Conservation (phyloP, 2,888 invertebrate species). For the Ctenicera cuprea region DNA sequence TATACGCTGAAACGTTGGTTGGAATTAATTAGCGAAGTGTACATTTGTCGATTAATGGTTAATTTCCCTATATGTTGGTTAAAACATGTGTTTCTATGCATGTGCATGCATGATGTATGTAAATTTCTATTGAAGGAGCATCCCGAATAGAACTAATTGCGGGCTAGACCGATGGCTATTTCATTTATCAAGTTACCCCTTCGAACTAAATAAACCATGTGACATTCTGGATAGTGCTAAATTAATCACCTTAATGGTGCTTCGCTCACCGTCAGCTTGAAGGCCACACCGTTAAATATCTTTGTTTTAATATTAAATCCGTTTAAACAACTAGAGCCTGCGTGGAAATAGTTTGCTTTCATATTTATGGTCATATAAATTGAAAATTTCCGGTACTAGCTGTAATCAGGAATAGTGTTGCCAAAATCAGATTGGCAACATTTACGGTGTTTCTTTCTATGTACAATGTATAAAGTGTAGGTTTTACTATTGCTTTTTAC, state of each 20-base stretch:
- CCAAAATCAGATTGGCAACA: no score
- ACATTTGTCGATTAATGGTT: conserved; percentile 16
- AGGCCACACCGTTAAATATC: conserved; percentile 25
- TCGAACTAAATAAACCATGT: conserved; percentile 45
- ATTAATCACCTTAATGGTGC: conserved; percentile 45
- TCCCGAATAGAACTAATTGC: conserved; percentile 50
- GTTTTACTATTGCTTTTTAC: conserved; percentile 36
- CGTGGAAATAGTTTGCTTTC: not conserved
- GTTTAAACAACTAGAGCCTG: not conserved
- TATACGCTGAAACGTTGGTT: not conserved
- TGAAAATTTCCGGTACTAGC: no score
- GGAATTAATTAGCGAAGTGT: conserved; percentile 1
- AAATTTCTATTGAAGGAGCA: conserved; percentile 46
- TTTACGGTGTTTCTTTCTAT: not conserved
- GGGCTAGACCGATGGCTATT: conserved; percentile 35
- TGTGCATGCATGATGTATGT: conserved; percentile 38
- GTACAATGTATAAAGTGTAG: conserved; percentile 20
- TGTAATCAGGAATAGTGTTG: no score
- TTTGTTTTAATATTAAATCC: conserved; percentile 30
- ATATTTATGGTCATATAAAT: no score
- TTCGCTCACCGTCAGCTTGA: conserved; percentile 30
- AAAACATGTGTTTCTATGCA: conserved; percentile 17
- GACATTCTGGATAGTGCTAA: conserved; percentile 39
- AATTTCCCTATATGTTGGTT: not conserved
- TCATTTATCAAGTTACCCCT: conserved; percentile 46